Evolutionary conservation across 2,888 invertebrate species (phyloP), one percentile per base, ranked within the genome.

Genomic region (Xanthorhoe designata): DNA sequence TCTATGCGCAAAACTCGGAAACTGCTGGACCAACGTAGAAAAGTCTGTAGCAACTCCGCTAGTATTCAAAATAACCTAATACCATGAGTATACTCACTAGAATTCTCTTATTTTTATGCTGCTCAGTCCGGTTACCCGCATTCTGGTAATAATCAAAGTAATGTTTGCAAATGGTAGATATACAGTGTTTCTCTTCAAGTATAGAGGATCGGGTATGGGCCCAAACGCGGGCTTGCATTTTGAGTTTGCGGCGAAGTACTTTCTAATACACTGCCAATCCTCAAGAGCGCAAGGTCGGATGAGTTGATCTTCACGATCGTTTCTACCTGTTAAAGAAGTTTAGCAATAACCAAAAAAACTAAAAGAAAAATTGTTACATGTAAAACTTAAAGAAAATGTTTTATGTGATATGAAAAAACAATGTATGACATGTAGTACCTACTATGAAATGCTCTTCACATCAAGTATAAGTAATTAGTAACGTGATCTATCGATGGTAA

Each of bases 61-160:
- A n/a, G n/a, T n/a, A n/a, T n/a, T n/a, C n/a, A n/a, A n/a, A n/a
- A n/a, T n/a, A n/a, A n/a, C n/a, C n/a, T n/a, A n/a, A n/a, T n/a
- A n/a, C n/a, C n/a, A n/a, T n/a, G n/a, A n/a, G 2, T 32, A 56
- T 24, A 75, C 76, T 71, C 60, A 85, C 86, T 78, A 83, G 56
- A 84, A 84, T 52, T 83, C 79, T 0, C 71, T 73, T 35, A 85
- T 67, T 29, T 64, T 78, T 4, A 76, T 80, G 18, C 77, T 73
- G 3, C 73, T 77, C 0, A 81, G 61, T 1, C 83, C 84, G 15
- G 57, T 71, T 2, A 79, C 64, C 2, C 61, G 35, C 2, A 69
- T 18, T 55, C 77, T 57, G 0, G 55, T 63, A 2, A 59, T 42
- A 0, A 68, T 71, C 0, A 75, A 19, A 3, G 81, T 78, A 0